phyloP scores from a whole-genome alignment of 2,113 vertebrate species.

The Pipa parva region DNA sequence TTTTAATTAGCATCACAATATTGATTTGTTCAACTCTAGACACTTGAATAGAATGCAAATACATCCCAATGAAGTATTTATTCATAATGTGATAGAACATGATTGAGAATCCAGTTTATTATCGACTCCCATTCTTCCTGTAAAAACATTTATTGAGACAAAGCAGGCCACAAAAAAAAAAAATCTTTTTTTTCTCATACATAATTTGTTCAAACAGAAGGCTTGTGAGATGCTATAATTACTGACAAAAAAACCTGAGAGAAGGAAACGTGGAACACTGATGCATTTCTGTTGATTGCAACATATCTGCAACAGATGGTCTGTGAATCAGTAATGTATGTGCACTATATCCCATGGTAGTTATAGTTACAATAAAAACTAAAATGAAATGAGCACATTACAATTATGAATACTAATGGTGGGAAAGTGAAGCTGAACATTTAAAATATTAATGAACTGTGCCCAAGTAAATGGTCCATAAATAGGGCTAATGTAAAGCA shows the following conservation, averaged over 20 bases:
- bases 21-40: background rate
- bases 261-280: background rate
- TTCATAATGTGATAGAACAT: background rate
- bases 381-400: constrained; percentile 17
- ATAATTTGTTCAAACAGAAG: constrained; percentile 3
- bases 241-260: background rate
- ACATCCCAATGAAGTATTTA: background rate
- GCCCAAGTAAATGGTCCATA: constrained; percentile 26
- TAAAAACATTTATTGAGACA: background rate
- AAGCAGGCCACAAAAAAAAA: background rate
- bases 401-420: constrained; percentile 34
- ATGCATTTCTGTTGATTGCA: constrained; percentile 18
- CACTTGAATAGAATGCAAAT: background rate
- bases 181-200: background rate
- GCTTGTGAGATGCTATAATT: background rate
- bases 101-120: background rate
- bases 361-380: constrained; percentile 26
- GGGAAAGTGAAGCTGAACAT: constrained; percentile 21
- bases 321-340: constrained; percentile 19
- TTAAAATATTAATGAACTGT: constrained; percentile 34
- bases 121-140: background rate
- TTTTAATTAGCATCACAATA: constrained; percentile 8
- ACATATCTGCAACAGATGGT: constrained; percentile 21
- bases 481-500: too few relatives aligned
- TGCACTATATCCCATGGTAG: constrained; percentile 24